Conservation (phyloP, 1,140 invertebrate genomes). For the Dolichoris vasculosae region DNA sequence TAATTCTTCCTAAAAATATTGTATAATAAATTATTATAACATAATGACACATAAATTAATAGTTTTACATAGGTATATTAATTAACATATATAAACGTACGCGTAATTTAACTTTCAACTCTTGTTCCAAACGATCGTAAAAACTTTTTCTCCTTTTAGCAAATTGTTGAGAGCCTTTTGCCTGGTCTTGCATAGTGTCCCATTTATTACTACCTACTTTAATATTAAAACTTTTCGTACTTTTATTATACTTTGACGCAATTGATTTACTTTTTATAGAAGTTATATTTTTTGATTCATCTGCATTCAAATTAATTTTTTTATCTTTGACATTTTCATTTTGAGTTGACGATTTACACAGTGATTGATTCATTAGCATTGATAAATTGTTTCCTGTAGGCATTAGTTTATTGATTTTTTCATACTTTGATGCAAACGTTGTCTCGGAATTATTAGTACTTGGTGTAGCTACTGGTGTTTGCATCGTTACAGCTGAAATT, state of each 20-base stretch:
- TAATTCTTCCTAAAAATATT: constrained; percentile 59
- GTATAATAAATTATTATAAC: not conserved
- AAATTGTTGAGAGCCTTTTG: too few relatives aligned
- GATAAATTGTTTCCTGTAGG: not conserved
- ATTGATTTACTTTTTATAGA: too few relatives aligned
- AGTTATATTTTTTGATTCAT: too few relatives aligned
- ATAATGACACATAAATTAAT: not conserved
- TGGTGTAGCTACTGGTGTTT: constrained; percentile 61
- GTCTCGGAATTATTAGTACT: constrained; percentile 46
- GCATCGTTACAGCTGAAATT: constrained; percentile 58
- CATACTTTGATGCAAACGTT: not conserved
- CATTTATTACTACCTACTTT: too few relatives aligned
- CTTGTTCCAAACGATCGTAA: not conserved
- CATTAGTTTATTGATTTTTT: not conserved
- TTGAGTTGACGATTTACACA: not conserved
- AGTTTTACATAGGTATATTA: not conserved
- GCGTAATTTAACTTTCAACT: not conserved
- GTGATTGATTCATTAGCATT: not conserved
- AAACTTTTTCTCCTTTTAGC: not conserved
- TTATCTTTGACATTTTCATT: not conserved
- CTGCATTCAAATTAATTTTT: not conserved
- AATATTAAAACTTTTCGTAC: too few relatives aligned
- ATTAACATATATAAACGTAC: constrained; percentile 17
- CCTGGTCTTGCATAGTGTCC: too few relatives aligned
- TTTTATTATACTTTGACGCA: too few relatives aligned